Evolutionary conservation across 2,113 vertebrate genomes (phyloP), one percentile per base, ranked within the genome.

Genomic region (Heterocephalus glaber): DNA sequence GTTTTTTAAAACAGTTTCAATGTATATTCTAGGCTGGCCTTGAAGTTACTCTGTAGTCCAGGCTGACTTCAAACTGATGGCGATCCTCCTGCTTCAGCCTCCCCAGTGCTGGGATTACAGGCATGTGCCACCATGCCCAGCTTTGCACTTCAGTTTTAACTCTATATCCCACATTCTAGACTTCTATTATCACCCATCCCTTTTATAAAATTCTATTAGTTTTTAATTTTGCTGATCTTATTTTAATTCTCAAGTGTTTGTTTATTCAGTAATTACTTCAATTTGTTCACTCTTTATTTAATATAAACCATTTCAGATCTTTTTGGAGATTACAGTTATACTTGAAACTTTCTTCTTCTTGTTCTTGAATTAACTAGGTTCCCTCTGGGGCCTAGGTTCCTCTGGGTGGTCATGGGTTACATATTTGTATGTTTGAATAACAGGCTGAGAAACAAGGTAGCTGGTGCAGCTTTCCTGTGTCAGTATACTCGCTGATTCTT

Each of bases 191-290:
- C 82, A 7, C 26, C 41, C 1, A 56, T 61, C 13, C 7, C 28
- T 92, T 94, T 38, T 9, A 76, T 41, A 47, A 76, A 10, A 44
- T 74, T 85, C 26, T 10, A 28, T 58, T 58, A 41, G 3, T n/a
- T 68, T 86, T 28, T 89, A 20, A 63, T n/a, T 86, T 86, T 66
- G 66, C 54, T 22, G 9, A 35, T 49, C n/a, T 24, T 80, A 65
- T 63, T 70, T 91, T 60, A 88, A 93, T 95, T 91, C 65, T 54
- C 20, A 60, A 81, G 35, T 19, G 20, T 17, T 90, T 58, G 33
- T 63, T 68, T 93, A 24, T 60, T 89, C 41, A 90, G 28, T 70
- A 95, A 54, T n/a, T 74, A 84, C 54, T 83, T 92, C 24, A 82
- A 30, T 88, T 41, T 81, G 26, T 81, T 86, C 77, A 47, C 38